Evolutionary conservation across 2,113 vertebrate genomes (phyloP).

Genomic region (Eublepharis macularius): DNA sequence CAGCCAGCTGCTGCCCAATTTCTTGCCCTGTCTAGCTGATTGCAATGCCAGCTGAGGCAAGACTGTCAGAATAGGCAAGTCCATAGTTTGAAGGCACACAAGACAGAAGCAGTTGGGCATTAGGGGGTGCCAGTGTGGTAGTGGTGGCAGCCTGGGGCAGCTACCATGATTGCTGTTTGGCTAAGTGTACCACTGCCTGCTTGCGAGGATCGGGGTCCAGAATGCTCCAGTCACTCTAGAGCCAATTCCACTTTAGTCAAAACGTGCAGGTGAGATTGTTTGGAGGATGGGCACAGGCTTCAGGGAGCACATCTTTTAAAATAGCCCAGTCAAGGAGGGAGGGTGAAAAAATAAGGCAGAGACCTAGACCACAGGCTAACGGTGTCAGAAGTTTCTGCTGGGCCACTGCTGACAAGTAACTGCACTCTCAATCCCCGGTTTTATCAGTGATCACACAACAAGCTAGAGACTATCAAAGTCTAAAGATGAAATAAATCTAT

Average conservation of each 20-base stretch:
- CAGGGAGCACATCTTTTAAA: background rate
- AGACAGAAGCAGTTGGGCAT: too few species aligned
- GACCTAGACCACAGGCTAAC: background rate
- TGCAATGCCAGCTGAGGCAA: too few species aligned
- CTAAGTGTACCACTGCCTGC: too few species aligned
- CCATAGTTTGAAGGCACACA: too few species aligned
- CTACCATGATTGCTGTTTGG: too few species aligned
- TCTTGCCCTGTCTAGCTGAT: too few species aligned
- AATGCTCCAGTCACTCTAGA: background rate
- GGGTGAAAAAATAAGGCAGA: background rate
- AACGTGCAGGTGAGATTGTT: background rate
- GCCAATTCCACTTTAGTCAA: background rate
- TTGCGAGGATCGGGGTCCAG: background rate
- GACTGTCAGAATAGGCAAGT: too few species aligned
- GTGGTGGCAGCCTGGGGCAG: too few species aligned
- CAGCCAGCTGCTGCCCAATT: too few species aligned
- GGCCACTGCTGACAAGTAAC: background rate
- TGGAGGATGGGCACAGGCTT: background rate
- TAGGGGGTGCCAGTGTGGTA: too few species aligned
- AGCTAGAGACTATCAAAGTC: slow-evolving; percentile 18
- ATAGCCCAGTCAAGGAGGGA: background rate
- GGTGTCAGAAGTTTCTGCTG: too few species aligned
- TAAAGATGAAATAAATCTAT: slow-evolving; percentile 53
- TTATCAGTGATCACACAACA: slow-evolving; percentile 44
- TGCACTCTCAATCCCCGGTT: slow-evolving; percentile 4